phyloP scores from a whole-genome alignment of 1,140 invertebrate genomes.

The Ostrea edulis region DNA sequence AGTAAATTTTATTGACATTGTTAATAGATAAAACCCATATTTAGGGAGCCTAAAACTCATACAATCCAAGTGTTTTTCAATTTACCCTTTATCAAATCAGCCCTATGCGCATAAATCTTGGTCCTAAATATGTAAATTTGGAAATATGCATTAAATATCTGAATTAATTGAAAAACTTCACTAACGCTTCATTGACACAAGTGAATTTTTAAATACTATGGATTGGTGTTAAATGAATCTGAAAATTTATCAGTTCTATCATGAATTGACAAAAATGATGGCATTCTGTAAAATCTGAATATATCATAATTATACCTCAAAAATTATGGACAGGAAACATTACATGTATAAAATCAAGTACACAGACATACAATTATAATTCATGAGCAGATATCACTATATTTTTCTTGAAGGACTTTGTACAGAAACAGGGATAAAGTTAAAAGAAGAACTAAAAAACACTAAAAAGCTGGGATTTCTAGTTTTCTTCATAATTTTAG shows the following conservation, averaged over 20 bases:
- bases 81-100: conserved; percentile 32
- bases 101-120: conserved; percentile 31
- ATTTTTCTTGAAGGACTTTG: no score
- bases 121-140: conserved; percentile 16
- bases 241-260: conserved; percentile 33
- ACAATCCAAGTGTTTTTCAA: conserved; percentile 35
- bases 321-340: neutral
- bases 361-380: neutral
- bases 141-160: conserved; percentile 34
- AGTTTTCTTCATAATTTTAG: neutral
- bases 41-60: conserved; percentile 23
- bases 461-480: neutral
- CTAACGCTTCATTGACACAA: conserved; percentile 18
- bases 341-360: neutral
- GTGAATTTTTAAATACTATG: conserved; percentile 33
- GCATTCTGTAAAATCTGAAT: conserved; percentile 23
- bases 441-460: no score
- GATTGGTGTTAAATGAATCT: conserved; percentile 36
- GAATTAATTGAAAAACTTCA: conserved; percentile 33
- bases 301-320: neutral
- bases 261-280: conserved; percentile 9
- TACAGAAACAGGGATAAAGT: no score
- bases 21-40: conserved; percentile 39
- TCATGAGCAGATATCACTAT: no score
- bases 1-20: conserved; percentile 39